A percentile compares a stretch with the other conserved stretches of the same genome.
Conservation (phyloP, 2,888 invertebrate genomes). For the Polymixis lichenea region DNA sequence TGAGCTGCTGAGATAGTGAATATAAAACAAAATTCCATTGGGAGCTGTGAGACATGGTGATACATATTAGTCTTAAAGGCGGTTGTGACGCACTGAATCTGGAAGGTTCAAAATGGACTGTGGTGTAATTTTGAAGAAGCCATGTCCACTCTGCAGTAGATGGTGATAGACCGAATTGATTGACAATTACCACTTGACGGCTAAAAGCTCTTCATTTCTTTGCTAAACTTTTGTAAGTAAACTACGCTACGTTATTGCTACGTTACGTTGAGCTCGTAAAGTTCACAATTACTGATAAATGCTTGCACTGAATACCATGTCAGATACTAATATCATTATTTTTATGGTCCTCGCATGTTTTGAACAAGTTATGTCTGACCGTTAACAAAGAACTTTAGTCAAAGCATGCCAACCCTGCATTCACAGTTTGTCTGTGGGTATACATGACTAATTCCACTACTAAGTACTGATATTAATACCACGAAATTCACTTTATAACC, state of each 20-base stretch:
- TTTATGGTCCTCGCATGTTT: background rate
- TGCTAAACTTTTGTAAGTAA: background rate
- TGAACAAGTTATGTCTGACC: background rate
- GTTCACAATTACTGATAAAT: background rate
- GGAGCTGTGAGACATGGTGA: background rate
- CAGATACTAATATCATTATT: no score
- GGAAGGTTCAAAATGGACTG: background rate
- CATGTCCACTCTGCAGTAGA: background rate
- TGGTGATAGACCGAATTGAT: background rate
- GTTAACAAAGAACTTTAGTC: background rate
- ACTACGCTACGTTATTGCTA: background rate
- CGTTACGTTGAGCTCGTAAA: background rate
- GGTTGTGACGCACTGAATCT: no score
- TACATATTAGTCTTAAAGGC: background rate
- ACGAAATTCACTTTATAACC: background rate
- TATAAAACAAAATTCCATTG: background rate
- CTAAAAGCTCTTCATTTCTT: background rate
- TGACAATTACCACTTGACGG: background rate
- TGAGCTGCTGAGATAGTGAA: no score
- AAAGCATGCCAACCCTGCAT: no score
- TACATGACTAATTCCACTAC: background rate
- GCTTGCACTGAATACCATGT: background rate
- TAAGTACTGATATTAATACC: background rate
- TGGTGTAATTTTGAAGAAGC: background rate
- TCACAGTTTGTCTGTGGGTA: background rate